Base-by-base conservation (phyloP, 1,140 invertebrate genomes). In the Sitodiplosis mosellana region DNA sequence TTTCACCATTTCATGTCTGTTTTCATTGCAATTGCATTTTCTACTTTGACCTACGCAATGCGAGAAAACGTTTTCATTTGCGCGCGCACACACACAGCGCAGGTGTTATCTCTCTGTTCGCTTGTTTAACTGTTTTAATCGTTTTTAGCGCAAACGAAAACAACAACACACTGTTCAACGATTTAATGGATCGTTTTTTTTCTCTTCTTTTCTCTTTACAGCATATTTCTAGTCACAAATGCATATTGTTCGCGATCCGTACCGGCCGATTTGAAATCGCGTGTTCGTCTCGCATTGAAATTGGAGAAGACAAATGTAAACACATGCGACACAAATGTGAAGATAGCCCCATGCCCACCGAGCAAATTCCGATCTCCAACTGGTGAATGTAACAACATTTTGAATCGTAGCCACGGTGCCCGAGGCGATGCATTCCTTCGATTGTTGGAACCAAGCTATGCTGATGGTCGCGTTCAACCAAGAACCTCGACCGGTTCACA, bases 331-430 rank as follows among this genome's bases (percentile, higher is more conserved):
- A 22, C 21, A 15, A 12, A n/a, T 18, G 43, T 6, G 11, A 33
- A 45, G 15, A 12, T 5, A 5, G 11, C 20, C 5, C n/a, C 43
- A 27, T 85, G 82, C 58, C 81, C 80, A 2, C 80, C 81, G 4
- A 81, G 75, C 64, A 81, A 80, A 56, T 87, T 79, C 61, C 71
- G 93, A 42, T 82, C 82, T 21, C 77, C 80, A 14, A 85, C 81
- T 37, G 94, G 89, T 0, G 80, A 85, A 58, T 98, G 94, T 63
- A 98, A 98, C 66, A 98, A 98, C 64, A 79, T 95, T 0, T 72
- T 85, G 34, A 80, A 92, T 61, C 77, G 89, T 6, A 74, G 77
- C 12, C 91, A 88, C 87, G 94, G 93, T 2, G 76, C 81, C 46
- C 74, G 87, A 21, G 82, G 85, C 19, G 83, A 82, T 43, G 74